These are phyloP conservation scores for Esox niger DNA, from an alignment of 2,113 vertebrate genomes.

Conservation along the genomic window DNA sequence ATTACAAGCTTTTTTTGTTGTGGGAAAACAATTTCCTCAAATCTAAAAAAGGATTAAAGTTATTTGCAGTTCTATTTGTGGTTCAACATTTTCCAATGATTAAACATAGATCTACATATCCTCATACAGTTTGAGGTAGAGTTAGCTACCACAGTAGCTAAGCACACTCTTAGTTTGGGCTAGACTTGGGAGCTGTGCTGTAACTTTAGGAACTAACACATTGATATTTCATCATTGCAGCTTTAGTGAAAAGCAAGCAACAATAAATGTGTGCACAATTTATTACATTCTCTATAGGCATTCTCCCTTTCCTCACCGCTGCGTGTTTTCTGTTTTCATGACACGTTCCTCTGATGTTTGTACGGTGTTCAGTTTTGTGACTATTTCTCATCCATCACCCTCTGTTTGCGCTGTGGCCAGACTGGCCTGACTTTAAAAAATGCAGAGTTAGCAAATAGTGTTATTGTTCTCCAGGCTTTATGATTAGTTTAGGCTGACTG, in stretches of 20 bases:
- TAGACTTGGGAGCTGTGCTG: not conserved
- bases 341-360: slow-evolving; percentile 9
- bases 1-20: not conserved
- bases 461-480: slow-evolving; percentile 39
- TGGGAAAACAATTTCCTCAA: slow-evolving; percentile 2
- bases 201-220: not conserved
- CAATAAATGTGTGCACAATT: not conserved
- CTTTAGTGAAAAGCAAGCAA: slow-evolving; percentile 2
- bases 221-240: not conserved
- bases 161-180: not conserved
- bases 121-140: too few relatives aligned
- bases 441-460: slow-evolving; percentile 46
- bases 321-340: slow-evolving; percentile 6
- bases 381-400: slow-evolving; percentile 17
- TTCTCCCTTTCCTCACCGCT: not conserved
- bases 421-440: slow-evolving; percentile 18
- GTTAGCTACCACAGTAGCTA: not conserved
- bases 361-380: slow-evolving; percentile 25
- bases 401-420: slow-evolving; percentile 16
- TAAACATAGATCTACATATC: not conserved
- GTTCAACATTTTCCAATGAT: not conserved
- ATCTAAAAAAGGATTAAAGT: slow-evolving; percentile 8
- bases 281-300: not conserved
- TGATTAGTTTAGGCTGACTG: slow-evolving; percentile 41
- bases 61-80: slow-evolving; percentile 6